Evolutionary conservation across 2,113 vertebrate genomes (phyloP), one percentile per base, ranked within the genome.

Genomic region (Phasianus colchicus): DNA sequence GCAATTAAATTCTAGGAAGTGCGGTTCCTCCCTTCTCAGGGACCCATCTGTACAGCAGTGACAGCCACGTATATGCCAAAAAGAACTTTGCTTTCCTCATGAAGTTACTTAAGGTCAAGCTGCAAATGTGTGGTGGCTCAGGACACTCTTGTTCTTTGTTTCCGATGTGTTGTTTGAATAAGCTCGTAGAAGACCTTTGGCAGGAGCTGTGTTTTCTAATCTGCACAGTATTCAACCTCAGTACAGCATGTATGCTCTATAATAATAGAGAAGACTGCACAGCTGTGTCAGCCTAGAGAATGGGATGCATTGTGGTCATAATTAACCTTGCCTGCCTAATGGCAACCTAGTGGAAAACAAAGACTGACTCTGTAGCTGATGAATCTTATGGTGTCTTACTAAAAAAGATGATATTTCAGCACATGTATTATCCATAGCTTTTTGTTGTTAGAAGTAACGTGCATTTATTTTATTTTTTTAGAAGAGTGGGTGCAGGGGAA

Each of bases 61-160:
- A 22, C 18, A 52, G 67, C 24, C n/a, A 19, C 25, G 9, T 64
- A 40, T 64, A 16, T 29, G 34, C 47, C 47, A 71, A 48, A 48
- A 30, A 58, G 29, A 61, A 36, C 24, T 25, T 29, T 60, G n/a
- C n/a, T 76, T 76, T 7, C 32, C n/a, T 20, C 32, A 4, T 7
- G 34, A 58, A 24, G 42, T 61, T 60, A 47, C 58, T 16, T 47
- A 29, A 48, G 57, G 45, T 27, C 55, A 21, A 18, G 47, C 14
- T n/a, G 43, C 73, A 81, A 43, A 55, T 29, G n/a, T 29, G 4
- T 54, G 63, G 14, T 79, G 63, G 32, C 34, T 13, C 48, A 85
- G 43, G 72, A 89, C 36, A 77, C 74, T 21, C 87, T 57, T 32
- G 18, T 74, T 66, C 14, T 86, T 87, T 72, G 8, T 83, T 85